phyloP scores from a whole-genome alignment of 2,888 invertebrate genomes.

The Icerya purchasi region DNA sequence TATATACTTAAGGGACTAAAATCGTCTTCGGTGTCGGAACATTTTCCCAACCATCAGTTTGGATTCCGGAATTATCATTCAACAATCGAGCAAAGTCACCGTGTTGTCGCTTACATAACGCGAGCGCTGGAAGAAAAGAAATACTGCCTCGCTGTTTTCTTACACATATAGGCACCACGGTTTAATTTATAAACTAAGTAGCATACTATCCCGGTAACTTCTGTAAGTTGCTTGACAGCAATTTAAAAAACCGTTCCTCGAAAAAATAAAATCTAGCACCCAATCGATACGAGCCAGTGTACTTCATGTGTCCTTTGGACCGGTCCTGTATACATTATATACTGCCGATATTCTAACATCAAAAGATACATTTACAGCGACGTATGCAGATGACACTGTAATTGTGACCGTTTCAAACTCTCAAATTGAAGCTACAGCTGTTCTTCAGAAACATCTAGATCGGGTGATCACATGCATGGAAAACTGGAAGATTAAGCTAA shows the following conservation, averaged over 20 bases:
- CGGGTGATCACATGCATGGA: background rate
- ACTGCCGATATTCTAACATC: background rate
- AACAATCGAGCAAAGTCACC: background rate
- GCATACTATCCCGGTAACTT: no score
- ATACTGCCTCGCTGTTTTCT: background rate
- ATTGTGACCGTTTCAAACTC: background rate
- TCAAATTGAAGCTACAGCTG: background rate
- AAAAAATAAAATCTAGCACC: background rate
- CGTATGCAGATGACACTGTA: background rate
- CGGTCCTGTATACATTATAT: background rate
- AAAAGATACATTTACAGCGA: background rate
- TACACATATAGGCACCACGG: no score
- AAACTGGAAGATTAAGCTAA: background rate
- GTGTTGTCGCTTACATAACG: background rate
- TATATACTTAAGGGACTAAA: no score
- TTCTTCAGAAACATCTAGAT: background rate
- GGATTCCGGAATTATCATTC: background rate
- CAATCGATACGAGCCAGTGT: background rate
- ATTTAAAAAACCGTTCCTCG: no score
- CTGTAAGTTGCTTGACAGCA: no score
- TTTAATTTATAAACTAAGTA: no score
- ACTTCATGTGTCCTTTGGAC: background rate
- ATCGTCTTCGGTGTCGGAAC: background rate
- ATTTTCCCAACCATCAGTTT: background rate
- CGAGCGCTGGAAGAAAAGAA: background rate